Evolutionary conservation across 1,140 invertebrate genomes (phyloP), one percentile per base, ranked within the genome.

Genomic region (Euura saliciscinereae): DNA sequence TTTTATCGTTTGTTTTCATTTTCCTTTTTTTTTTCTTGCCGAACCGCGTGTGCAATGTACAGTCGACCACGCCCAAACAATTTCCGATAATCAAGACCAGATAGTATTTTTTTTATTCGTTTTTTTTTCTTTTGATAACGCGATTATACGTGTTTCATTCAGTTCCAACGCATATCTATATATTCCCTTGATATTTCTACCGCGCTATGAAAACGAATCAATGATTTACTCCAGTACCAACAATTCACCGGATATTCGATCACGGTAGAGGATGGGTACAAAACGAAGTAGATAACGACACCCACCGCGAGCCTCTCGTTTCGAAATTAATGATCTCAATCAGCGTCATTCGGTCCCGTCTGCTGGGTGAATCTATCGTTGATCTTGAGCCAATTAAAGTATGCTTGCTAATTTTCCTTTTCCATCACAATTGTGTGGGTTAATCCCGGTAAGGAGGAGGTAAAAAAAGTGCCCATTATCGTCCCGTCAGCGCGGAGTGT

Each of bases 61-160:
- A 8, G 51, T 6, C 51, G 51, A 59, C 51, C 51, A 59, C 51
- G 51, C 51, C 51, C 51, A 59, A 59, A 59, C 51, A 59, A 59
- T 59, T 59, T 59, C 51, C 51, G 51, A 59, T 59, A 59, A 59
- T 59, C 51, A 59, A 59, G 51, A 59, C 51, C 51, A 59, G 51
- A 59, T 59, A 59, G 51, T 59, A 59, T 3, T 11, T 59, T 11
- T 59, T 59, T 4, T 59, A 11, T 59, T 59, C 28, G 28, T 28
- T 59, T 59, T 11, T 59, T 8, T 59, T 59, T 59, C 13, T 59
- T 59, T 0, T 8, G 51, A 59, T 59, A 59, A 59, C 51, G 8
- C 51, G 51, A 59, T 59, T 59, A 59, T 59, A 59, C 51, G 51
- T 59, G 51, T 59, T 59, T n/a, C 51, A 59, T 59, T 59, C 8